phyloP scores from a whole-genome alignment of 2,797 vertebrate genomes.

The Allobates femoralis region DNA sequence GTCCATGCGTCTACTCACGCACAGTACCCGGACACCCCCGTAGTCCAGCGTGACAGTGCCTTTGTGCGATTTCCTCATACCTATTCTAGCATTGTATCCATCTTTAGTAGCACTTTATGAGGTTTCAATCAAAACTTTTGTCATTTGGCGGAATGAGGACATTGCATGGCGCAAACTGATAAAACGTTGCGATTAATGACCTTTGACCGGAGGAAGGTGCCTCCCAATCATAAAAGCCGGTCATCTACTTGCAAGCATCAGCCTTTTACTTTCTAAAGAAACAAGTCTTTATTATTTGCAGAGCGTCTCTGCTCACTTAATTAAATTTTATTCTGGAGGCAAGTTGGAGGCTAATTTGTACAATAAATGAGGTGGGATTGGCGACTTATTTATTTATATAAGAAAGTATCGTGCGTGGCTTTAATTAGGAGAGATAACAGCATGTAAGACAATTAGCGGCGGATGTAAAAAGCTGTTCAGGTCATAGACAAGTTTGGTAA shows the following conservation, averaged over 20 bases:
- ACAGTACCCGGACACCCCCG: too few species aligned
- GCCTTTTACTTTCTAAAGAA: conserved; percentile 25
- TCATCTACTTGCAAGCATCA: conserved; percentile 25
- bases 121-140: background rate
- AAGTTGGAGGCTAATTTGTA: conserved; percentile 57
- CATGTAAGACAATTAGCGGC: conserved; percentile 54
- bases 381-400: conserved; percentile 56
- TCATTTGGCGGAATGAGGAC: background rate
- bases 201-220: background rate
- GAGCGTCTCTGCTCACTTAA: conserved; percentile 45
- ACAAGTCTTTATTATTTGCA: conserved; percentile 44
- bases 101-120: background rate
- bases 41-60: too few species aligned
- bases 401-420: background rate
- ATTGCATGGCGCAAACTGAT: background rate
- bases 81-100: too few species aligned
- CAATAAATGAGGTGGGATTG: conserved; percentile 44
- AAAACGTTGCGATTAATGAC: background rate
- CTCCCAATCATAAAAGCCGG: conserved; percentile 10
- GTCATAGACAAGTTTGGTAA: conserved; percentile 31
- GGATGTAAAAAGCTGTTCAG: conserved; percentile 39
- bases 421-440: conserved; percentile 61
- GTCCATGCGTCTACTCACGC: too few species aligned
- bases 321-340: conserved; percentile 50
- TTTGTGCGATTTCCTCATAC: too few species aligned